Evolutionary conservation across 2,113 vertebrate genomes (phyloP).

Genomic region (Rhynchopsitta pachyrhyncha): DNA sequence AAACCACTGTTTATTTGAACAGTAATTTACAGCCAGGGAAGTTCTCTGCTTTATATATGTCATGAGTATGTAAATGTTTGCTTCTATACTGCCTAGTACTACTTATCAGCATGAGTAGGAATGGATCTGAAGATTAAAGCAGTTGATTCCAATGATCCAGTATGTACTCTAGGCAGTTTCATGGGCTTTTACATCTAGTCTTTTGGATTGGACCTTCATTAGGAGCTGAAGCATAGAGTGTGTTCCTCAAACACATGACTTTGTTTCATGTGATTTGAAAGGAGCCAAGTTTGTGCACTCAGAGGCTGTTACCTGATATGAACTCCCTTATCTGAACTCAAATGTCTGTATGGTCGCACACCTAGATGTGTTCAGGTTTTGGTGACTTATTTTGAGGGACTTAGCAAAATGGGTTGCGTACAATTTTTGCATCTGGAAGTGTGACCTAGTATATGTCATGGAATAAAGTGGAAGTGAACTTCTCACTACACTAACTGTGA

Average conservation of each 20-base stretch:
- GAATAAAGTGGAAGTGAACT: neutral
- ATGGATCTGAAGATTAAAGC: neutral
- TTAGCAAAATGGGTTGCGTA: neutral
- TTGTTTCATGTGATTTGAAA: neutral
- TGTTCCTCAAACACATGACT: neutral
- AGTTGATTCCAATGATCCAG: neutral
- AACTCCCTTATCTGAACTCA: neutral
- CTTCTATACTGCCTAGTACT: neutral
- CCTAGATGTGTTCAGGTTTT: neutral
- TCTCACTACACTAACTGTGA: neutral
- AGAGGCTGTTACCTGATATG: fast-evolving
- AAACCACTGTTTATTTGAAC: neutral
- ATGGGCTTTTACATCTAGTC: neutral
- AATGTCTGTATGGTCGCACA: neutral
- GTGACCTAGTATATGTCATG: neutral
- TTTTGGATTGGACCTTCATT: neutral
- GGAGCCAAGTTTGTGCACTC: neutral
- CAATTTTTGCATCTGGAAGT: neutral
- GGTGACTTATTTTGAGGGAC: neutral
- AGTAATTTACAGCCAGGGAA: neutral
- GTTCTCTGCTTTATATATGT: neutral
- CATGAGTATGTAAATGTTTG: neutral
- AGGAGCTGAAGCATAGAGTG: neutral
- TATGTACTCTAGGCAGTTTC: neutral
- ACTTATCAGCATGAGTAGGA: neutral